These are phyloP conservation scores for Epizoanthus scotinus DNA, from an alignment of 92 coral and sea anemone species.

Conservation along the genomic window DNA sequence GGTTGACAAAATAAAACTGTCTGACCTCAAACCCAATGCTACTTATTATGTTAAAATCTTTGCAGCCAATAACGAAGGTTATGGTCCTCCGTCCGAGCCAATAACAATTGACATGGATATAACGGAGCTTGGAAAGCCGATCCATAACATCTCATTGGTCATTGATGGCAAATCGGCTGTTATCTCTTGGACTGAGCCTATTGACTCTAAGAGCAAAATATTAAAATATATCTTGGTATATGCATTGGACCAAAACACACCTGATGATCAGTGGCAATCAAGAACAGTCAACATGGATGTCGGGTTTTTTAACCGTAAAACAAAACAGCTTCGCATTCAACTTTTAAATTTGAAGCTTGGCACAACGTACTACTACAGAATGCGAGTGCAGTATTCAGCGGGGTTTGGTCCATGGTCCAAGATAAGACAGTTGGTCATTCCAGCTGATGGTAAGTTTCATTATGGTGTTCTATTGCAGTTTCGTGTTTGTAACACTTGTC, in stretches of 20 bases:
- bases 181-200: conserved; percentile 61
- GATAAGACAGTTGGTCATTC: conserved; percentile 28
- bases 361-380: conserved; percentile 55
- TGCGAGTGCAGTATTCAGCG: conserved; percentile 69
- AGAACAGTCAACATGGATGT: conserved; percentile 31
- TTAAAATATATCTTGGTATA: conserved; percentile 51
- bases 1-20: conserved; percentile 11
- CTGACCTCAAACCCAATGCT: conserved; percentile 47
- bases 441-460: conserved; percentile 6
- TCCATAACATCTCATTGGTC: conserved; percentile 44
- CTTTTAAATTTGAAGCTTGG: conserved; percentile 23
- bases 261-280: conserved; percentile 55
- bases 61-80: conserved; percentile 68
- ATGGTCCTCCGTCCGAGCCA: conserved; percentile 66
- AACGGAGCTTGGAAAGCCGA: conserved; percentile 31
- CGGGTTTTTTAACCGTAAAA: not conserved
- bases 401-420: conserved; percentile 77
- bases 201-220: conserved; percentile 39
- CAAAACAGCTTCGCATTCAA: conserved; percentile 17
- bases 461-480: not conserved
- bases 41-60: conserved; percentile 65
- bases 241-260: conserved; percentile 38
- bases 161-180: conserved; percentile 31
- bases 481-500: too few species aligned
- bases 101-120: conserved; percentile 37